phyloP scores from a whole-genome alignment of 1,140 invertebrate genomes.

The Rhyacophila brunnea region DNA sequence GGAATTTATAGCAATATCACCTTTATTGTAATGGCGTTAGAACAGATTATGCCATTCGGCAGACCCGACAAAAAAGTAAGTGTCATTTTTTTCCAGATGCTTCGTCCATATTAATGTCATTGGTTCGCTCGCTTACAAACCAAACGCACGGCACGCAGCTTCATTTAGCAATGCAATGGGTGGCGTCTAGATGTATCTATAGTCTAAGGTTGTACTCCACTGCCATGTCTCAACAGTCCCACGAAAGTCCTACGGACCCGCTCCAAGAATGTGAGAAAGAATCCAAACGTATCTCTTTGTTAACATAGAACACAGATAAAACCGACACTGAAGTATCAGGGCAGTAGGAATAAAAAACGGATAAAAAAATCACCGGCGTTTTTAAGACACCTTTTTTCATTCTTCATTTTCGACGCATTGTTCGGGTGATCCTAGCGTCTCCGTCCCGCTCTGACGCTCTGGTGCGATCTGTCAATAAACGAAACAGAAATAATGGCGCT shows the following conservation, averaged over 20 bases:
- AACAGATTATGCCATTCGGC: no score
- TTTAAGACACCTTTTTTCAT: constrained; percentile 23
- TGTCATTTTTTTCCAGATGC: no score
- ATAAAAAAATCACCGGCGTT: constrained; percentile 11
- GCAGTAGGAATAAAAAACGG: constrained; percentile 7
- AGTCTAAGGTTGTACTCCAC: no score
- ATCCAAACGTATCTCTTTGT: constrained; percentile 20
- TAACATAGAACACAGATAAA: constrained; percentile 21
- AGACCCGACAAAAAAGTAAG: no score
- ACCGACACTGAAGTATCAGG: constrained; percentile 3
- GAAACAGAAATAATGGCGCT: constrained; percentile 17
- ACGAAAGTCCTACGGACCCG: background rate
- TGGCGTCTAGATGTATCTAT: no score
- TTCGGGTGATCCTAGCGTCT: constrained; percentile 1
- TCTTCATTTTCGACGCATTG: constrained; percentile 12
- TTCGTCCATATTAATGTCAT: no score
- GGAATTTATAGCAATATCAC: no score
- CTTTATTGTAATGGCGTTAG: no score
- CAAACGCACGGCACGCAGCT: no score
- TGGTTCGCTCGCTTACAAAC: no score
- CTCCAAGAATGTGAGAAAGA: constrained; percentile 20
- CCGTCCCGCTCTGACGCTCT: constrained; percentile 1
- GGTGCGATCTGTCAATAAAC: background rate
- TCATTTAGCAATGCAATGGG: no score
- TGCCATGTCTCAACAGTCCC: no score